phyloP scores from a whole-genome alignment of 92 coral and sea anemone species.

The Palythoa grandiflora region DNA sequence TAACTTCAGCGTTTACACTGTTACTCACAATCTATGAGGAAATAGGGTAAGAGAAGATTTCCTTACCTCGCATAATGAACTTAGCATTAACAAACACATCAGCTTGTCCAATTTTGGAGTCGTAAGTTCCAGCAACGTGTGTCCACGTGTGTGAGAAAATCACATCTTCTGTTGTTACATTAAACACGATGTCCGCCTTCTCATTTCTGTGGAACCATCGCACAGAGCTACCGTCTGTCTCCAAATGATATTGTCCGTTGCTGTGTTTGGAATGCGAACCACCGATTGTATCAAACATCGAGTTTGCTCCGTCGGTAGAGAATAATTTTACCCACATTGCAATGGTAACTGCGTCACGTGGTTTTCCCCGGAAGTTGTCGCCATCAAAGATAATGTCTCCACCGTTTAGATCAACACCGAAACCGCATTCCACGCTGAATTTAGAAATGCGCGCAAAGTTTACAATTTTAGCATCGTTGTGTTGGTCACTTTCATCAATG shows the following conservation, averaged over 20 bases:
- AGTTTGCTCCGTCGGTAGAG: conserved; percentile 73
- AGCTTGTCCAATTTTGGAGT: conserved; percentile 78
- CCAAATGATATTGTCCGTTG: conserved; percentile 85
- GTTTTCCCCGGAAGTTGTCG: conserved; percentile 77
- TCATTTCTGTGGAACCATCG: conserved; percentile 95
- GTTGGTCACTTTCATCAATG: conserved; percentile 80
- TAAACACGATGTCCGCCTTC: conserved; percentile 75
- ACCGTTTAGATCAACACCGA: conserved; percentile 91
- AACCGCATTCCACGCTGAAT: conserved; percentile 94
- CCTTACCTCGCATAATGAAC: conserved; percentile 76
- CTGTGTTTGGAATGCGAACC: conserved; percentile 85
- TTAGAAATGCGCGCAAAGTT: conserved; percentile 90
- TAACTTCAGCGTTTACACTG: too few species aligned
- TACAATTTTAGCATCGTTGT: conserved; percentile 90
- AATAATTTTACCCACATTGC: conserved; percentile 90
- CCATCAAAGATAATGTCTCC: conserved; percentile 93
- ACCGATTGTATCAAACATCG: conserved; percentile 94
- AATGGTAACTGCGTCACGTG: conserved; percentile 83
- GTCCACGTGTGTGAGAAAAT: conserved; percentile 87
- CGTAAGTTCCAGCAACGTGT: conserved; percentile 91
- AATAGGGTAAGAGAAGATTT: neutral
- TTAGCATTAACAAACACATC: conserved; percentile 95
- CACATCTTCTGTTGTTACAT: conserved; percentile 84
- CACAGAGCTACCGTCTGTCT: conserved; percentile 79
- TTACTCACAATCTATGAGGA: too few species aligned